Conservation (phyloP, 64 coral and sea anemone genomes). For the Actinia equina region DNA sequence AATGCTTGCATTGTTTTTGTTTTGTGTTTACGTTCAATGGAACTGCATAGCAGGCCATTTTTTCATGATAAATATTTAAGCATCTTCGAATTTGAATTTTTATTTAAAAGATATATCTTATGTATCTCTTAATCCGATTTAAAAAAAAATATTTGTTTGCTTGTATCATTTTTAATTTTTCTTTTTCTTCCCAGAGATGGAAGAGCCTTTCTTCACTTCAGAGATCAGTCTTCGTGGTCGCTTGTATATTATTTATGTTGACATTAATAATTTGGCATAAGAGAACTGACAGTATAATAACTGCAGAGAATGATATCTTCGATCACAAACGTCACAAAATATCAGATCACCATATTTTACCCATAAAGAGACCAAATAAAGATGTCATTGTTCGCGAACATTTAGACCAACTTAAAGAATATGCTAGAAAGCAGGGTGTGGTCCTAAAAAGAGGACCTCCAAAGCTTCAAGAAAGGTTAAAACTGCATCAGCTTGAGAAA, state of each 20-base stretch:
- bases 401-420: slow-evolving; percentile 65
- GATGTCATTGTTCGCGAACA: slow-evolving; percentile 61
- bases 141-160: not conserved
- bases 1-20: no score
- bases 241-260: slow-evolving; percentile 31
- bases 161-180: not conserved
- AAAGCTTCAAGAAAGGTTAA: slow-evolving; percentile 54
- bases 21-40: no score
- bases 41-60: no score
- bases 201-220: slow-evolving; percentile 81
- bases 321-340: slow-evolving; percentile 40
- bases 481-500: not conserved
- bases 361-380: slow-evolving; percentile 43
- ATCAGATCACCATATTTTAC: slow-evolving; percentile 38
- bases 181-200: slow-evolving; percentile 69
- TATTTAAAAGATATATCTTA: no score
- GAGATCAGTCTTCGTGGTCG: slow-evolving; percentile 49
- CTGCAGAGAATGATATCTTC: slow-evolving; percentile 8
- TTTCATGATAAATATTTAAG: no score
- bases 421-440: slow-evolving; percentile 42
- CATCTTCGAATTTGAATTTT: no score
- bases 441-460: slow-evolving; percentile 75
- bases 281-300: slow-evolving; percentile 26
- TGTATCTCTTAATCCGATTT: not conserved
- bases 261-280: slow-evolving; percentile 63